Conservation (phyloP, 2,113 vertebrate genomes). For the Callocephalon fimbriatum region DNA sequence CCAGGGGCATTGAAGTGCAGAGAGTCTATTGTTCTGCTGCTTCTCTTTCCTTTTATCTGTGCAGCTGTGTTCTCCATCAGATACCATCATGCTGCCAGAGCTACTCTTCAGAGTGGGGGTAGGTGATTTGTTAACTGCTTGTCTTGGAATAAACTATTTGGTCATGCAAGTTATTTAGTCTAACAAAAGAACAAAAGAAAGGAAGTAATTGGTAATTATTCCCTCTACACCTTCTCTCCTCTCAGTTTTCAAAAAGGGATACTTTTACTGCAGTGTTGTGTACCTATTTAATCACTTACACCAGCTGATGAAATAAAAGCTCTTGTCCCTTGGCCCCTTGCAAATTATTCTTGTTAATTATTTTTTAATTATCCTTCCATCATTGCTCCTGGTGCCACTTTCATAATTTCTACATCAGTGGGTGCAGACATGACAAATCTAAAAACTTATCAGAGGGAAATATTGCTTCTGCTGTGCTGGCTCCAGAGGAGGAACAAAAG, state of each 20-base stretch:
- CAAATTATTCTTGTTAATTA: conserved; percentile 81
- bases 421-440: conserved; percentile 27
- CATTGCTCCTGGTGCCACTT: conserved; percentile 52
- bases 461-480: not conserved
- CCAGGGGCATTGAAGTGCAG: not conserved
- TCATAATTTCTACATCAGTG: conserved; percentile 64
- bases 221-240: not conserved
- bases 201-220: conserved; percentile 43
- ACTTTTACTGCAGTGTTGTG: conserved; percentile 10
- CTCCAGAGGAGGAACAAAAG: not conserved
- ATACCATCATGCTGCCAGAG: not conserved
- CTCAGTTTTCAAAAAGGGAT: not conserved
- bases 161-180: conserved; percentile 10
- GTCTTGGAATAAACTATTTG: conserved; percentile 31
- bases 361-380: conserved; percentile 78
- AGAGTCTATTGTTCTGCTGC: not conserved
- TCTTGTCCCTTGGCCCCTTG: conserved; percentile 61
- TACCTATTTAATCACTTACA: conserved; percentile 58
- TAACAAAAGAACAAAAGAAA: conserved; percentile 44
- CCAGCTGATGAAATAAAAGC: conserved; percentile 68
- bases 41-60: conserved; percentile 28
- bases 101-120: not conserved
- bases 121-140: conserved; percentile 33
- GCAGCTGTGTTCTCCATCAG: conserved; percentile 24
- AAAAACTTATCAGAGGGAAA: not conserved